Percentiles rank a stretch among this genome's conserved stretches.
phyloP scores from a whole-genome alignment of 2,113 vertebrate genomes.

The Dasyornis broadbenti region DNA sequence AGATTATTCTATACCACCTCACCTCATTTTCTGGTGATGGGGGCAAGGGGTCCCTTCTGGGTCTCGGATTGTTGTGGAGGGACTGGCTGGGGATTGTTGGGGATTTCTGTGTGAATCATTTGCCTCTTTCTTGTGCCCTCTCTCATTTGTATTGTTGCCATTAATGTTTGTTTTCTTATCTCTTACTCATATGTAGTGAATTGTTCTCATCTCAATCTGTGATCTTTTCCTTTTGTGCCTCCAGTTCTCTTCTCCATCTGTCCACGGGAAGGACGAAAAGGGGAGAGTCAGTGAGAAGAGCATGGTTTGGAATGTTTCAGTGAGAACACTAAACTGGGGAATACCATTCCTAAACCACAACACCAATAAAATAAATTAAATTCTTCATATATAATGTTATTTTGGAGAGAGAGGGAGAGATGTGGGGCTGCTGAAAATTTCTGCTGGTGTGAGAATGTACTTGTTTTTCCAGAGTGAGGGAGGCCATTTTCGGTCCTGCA shows the following conservation, averaged over 20 bases:
- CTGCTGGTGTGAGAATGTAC: neutral
- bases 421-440: neutral
- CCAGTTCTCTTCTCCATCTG: neutral
- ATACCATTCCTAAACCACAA: neutral
- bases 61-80: neutral
- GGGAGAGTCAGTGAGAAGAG: accelerated
- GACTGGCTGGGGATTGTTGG: neutral
- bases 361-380: neutral
- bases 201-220: neutral
- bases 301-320: neutral
- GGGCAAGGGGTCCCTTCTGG: too few relatives aligned
- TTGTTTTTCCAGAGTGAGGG: neutral
- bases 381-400: neutral
- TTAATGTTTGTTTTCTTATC: neutral
- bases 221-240: neutral
- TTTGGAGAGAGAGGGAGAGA: neutral
- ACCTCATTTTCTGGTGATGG: too few relatives aligned
- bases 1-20: neutral
- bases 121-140: neutral
- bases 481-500: neutral
- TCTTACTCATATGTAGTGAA: neutral
- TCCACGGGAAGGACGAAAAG: neutral
- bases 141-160: neutral
- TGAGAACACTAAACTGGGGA: neutral
- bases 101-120: neutral